Evolutionary conservation across 2,797 vertebrate species (phyloP).

Genomic region (Sphenopsis melanotis): DNA sequence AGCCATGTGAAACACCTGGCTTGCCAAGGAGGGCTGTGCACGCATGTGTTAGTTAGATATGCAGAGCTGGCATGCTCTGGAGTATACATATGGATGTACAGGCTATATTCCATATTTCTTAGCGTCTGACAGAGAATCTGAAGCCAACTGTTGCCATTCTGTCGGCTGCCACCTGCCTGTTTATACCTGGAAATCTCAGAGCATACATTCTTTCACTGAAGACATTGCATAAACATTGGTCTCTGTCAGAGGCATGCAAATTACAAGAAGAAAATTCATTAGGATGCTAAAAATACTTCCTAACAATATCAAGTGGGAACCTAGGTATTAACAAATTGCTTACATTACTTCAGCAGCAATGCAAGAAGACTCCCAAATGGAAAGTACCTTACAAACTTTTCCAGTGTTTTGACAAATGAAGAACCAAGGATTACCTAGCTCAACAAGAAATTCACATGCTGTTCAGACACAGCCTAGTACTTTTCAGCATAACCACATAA

Average conservation of each 20-base stretch:
- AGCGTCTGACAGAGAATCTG: background rate
- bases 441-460: background rate
- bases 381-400: background rate
- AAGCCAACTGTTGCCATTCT: background rate
- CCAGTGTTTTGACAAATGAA: background rate
- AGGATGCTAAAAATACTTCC: background rate
- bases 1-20: background rate
- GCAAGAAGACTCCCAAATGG: slow-evolving; percentile 12
- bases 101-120: background rate
- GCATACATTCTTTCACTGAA: background rate
- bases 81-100: background rate
- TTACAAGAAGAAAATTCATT: slow-evolving; percentile 1
- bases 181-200: background rate
- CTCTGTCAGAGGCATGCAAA: background rate
- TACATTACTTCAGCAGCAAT: background rate
- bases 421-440: background rate
- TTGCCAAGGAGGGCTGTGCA: accelerated
- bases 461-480: background rate
- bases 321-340: slow-evolving; percentile 14
- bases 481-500: background rate
- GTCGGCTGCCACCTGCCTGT: background rate
- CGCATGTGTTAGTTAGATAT: accelerated
- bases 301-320: slow-evolving; percentile 8
- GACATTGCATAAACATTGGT: background rate
- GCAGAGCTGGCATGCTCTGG: background rate